Evolutionary conservation across 2,888 invertebrate species (phyloP).

Genomic region (Pilophorus perplexus): DNA sequence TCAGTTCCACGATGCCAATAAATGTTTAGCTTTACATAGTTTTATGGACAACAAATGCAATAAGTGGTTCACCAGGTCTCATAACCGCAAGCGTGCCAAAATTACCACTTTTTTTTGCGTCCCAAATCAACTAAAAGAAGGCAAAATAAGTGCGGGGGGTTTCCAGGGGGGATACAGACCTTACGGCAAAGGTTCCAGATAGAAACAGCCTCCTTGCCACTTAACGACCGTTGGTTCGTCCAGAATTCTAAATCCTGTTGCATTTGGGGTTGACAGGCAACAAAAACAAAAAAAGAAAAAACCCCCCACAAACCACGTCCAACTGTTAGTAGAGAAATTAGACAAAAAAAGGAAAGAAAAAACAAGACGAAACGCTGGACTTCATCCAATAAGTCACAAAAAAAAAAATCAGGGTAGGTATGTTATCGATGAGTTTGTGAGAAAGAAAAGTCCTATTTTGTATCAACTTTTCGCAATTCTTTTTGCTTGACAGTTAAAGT

Average conservation of each 20-base stretch:
- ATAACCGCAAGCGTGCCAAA: slow-evolving; percentile 23
- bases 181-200: slow-evolving; percentile 91
- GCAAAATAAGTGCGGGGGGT: slow-evolving; percentile 14
- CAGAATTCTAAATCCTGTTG: slow-evolving; percentile 45
- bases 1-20: no score
- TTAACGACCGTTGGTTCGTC: slow-evolving; percentile 61
- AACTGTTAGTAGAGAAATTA: slow-evolving; percentile 17
- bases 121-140: slow-evolving; percentile 8
- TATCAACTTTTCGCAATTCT: no score
- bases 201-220: slow-evolving; percentile 90
- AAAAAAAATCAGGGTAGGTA: no score
- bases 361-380: background rate
- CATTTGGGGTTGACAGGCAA: slow-evolving; percentile 16
- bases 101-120: slow-evolving; percentile 1
- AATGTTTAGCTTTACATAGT: no score
- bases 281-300: slow-evolving; percentile 14
- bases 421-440: no score
- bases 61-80: no score
- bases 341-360: slow-evolving; percentile 7
- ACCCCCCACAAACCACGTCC: slow-evolving; percentile 32
- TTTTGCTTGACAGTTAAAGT: no score
- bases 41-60: no score
- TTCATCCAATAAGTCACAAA: no score
- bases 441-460: no score
- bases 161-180: slow-evolving; percentile 60